phyloP scores from a whole-genome alignment of 2,797 vertebrate species.

The Sebastiscus albofasciatus region DNA sequence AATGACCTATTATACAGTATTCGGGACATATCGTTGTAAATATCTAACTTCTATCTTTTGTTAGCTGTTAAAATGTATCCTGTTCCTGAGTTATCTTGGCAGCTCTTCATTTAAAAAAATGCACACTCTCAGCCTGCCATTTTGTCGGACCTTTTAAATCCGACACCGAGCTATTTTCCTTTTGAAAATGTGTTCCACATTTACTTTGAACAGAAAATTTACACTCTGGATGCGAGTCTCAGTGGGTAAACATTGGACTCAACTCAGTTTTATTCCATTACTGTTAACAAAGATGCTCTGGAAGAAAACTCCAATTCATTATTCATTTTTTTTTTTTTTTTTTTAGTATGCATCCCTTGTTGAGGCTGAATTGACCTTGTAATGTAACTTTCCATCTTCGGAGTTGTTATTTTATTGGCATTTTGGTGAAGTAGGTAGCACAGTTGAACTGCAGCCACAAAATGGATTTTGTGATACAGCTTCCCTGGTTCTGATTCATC shows the following conservation, averaged over 20 bases:
- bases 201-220: conserved; percentile 28
- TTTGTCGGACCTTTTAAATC: not conserved
- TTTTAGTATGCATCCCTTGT: conserved; percentile 19
- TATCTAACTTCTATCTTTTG: not conserved
- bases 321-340: conserved; percentile 7
- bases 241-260: conserved; percentile 15
- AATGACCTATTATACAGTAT: not conserved
- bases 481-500: conserved; percentile 24
- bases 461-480: conserved; percentile 37
- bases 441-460: conserved; percentile 21
- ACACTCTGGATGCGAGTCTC: conserved; percentile 1
- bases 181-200: conserved; percentile 27
- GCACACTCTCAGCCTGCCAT: not conserved
- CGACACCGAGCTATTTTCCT: not conserved
- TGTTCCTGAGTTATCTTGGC: not conserved
- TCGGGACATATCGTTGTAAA: not conserved
- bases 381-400: conserved; percentile 32
- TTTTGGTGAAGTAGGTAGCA: conserved; percentile 1
- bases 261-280: conserved; percentile 25
- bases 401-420: conserved; percentile 25
- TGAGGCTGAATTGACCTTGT: conserved; percentile 35
- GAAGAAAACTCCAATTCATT: conserved; percentile 27
- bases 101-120: not conserved
- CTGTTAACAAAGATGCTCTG: conserved; percentile 20
- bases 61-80: not conserved